phyloP scores from a whole-genome alignment of 2,888 invertebrate genomes.

The Tyria jacobaeae region DNA sequence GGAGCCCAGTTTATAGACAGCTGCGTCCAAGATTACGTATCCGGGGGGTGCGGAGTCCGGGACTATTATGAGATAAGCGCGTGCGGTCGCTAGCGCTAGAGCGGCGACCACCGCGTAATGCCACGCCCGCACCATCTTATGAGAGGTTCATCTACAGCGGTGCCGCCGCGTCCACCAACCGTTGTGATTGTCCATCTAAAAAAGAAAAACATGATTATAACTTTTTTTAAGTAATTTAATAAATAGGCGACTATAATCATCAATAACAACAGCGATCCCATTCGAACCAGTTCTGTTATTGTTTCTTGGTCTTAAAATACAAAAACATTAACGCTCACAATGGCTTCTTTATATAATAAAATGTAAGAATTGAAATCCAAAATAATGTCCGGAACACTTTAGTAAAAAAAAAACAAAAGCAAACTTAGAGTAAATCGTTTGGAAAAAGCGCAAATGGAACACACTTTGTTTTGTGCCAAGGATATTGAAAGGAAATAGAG shows the following conservation, averaged over 20 bases:
- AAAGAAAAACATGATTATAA: constrained; percentile 49
- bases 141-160: constrained; percentile 74
- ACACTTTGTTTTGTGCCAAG: constrained; percentile 42
- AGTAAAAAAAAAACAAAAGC: neutral
- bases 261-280: too few species aligned
- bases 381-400: neutral
- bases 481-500: constrained; percentile 48
- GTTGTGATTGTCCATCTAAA: constrained; percentile 71
- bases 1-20: constrained; percentile 92
- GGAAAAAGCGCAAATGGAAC: constrained; percentile 49
- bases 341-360: neutral
- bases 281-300: too few species aligned
- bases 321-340: too few species aligned
- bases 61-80: constrained; percentile 86
- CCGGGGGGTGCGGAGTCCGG: constrained; percentile 88
- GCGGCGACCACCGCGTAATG: constrained; percentile 65
- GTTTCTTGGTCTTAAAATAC: too few species aligned
- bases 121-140: constrained; percentile 66
- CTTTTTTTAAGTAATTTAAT: neutral
- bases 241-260: too few species aligned
- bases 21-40: constrained; percentile 91
- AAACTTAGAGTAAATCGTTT: constrained; percentile 48
- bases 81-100: constrained; percentile 65
- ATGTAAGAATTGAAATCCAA: neutral
- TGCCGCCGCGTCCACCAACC: constrained; percentile 73